These are phyloP conservation scores for Dasysyrphus tricinctus DNA, from an alignment of 2,888 invertebrate genomes.

Conservation along the genomic window DNA sequence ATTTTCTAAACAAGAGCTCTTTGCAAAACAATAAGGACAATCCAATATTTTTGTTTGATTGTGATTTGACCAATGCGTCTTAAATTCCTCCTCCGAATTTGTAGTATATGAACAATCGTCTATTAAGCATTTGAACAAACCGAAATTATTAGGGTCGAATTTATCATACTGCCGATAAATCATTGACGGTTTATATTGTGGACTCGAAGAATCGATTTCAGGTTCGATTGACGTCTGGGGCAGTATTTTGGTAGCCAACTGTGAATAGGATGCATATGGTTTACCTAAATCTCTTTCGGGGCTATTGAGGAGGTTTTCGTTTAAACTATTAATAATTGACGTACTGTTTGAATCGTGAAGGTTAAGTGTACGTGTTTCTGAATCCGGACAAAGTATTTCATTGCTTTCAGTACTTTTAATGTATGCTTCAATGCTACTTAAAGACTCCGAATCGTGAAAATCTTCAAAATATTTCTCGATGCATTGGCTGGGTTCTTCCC, in stretches of 20 bases:
- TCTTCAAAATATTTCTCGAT: not conserved
- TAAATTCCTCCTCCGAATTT: constrained; percentile 66
- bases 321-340: not conserved
- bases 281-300: not conserved
- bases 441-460: not conserved
- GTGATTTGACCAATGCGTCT: constrained; percentile 63
- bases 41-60: not conserved
- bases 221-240: not conserved
- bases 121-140: constrained; percentile 77
- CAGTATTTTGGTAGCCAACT: not conserved
- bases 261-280: no score
- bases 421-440: not conserved
- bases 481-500: not conserved
- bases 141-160: constrained; percentile 66
- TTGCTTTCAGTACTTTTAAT: not conserved
- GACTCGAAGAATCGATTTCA: not conserved
- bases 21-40: constrained; percentile 50
- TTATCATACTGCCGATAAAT: constrained; percentile 70
- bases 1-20: not conserved
- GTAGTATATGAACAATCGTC: constrained; percentile 77
- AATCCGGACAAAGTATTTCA: not conserved
- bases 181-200: not conserved
- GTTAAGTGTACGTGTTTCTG: not conserved
- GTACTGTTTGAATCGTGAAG: not conserved
- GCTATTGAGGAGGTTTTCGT: not conserved